Evolutionary conservation across 2,888 invertebrate genomes (phyloP).

Genomic region (Amphipoea lucens): DNA sequence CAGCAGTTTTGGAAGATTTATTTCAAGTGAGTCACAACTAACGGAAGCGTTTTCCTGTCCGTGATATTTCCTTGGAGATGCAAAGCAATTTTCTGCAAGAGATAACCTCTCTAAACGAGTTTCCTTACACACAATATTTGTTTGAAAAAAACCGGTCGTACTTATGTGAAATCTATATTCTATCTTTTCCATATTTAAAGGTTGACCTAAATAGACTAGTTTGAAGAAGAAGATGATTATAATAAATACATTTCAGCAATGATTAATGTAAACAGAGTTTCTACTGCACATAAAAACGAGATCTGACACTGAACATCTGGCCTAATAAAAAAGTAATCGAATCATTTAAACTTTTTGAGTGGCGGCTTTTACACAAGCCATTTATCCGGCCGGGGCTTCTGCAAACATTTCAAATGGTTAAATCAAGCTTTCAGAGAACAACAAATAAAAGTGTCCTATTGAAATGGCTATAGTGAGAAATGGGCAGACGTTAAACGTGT

Average conservation of each 20-base stretch:
- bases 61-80: constrained; percentile 88
- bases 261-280: constrained; percentile 68
- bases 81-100: constrained; percentile 88
- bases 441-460: constrained; percentile 78
- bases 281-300: constrained; percentile 65
- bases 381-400: constrained; percentile 68
- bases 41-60: constrained; percentile 81
- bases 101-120: constrained; percentile 84
- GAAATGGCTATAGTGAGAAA: constrained; percentile 77
- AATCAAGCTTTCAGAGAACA: constrained; percentile 76
- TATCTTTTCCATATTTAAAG: constrained; percentile 51
- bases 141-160: constrained; percentile 69
- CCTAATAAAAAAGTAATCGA: constrained; percentile 75
- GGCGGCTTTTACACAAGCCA: constrained; percentile 69
- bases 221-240: constrained; percentile 26
- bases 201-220: constrained; percentile 32
- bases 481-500: constrained; percentile 76
- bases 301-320: constrained; percentile 75
- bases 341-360: constrained; percentile 66
- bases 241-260: constrained; percentile 55
- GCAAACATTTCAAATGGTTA: constrained; percentile 74
- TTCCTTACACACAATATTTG: constrained; percentile 80
- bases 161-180: constrained; percentile 55
- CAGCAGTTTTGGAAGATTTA: constrained; percentile 70
- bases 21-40: constrained; percentile 79